Conservation (phyloP, 2,888 invertebrate genomes). For the Pedicia rivosa region DNA sequence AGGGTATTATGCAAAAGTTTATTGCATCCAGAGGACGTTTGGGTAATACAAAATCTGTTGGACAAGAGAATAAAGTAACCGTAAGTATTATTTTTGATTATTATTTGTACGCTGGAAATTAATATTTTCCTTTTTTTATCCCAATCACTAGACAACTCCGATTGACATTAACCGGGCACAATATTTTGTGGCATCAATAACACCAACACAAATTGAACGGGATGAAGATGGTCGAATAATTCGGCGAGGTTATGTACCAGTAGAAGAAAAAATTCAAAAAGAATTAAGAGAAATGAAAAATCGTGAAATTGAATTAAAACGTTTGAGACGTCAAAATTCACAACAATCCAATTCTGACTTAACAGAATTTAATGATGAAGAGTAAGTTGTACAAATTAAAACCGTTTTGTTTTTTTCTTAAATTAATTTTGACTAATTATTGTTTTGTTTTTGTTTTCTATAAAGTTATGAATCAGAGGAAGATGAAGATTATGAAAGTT, state of each 20-base stretch:
- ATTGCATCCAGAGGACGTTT: conserved; percentile 64
- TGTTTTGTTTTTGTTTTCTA: too few species aligned
- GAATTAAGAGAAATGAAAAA: conserved; percentile 74
- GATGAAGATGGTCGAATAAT: conserved; percentile 45
- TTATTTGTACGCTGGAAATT: too few species aligned
- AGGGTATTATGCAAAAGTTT: conserved; percentile 74
- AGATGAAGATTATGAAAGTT: conserved; percentile 40
- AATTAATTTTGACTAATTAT: conserved; percentile 1
- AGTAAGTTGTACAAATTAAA: conserved; percentile 23
- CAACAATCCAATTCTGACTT: conserved; percentile 46
- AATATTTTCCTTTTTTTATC: background rate
- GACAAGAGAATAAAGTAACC: background rate
- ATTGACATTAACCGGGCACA: conserved; percentile 4
- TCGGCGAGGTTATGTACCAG: conserved; percentile 64
- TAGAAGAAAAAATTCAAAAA: conserved; percentile 76
- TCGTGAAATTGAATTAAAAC: conserved; percentile 63
- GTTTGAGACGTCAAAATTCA: conserved; percentile 44
- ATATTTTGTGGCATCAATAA: conserved; percentile 23
- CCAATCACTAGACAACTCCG: background rate
- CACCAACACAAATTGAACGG: conserved; percentile 34
- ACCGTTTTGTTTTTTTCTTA: background rate
- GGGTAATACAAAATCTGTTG: conserved; percentile 19
- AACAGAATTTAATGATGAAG: conserved; percentile 42
- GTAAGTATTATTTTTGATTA: background rate
- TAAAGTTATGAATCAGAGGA: conserved; percentile 36